phyloP scores from a whole-genome alignment of 2,888 invertebrate genomes.

The Dynastes grantii region DNA sequence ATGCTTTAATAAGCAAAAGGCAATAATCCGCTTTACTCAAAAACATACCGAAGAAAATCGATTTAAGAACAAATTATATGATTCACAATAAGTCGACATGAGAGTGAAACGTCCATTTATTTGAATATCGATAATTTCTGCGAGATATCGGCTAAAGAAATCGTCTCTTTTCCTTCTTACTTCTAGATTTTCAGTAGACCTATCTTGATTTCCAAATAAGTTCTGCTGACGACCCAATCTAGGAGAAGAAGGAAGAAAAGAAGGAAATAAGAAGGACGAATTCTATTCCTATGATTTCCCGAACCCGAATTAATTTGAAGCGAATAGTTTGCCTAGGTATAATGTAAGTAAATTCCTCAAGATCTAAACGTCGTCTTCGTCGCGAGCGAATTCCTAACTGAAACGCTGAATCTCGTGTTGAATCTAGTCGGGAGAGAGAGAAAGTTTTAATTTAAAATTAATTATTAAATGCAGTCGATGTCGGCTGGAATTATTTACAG shows the following conservation, averaged over 20 bases:
- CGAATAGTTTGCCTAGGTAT: slow-evolving; percentile 28
- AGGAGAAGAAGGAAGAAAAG: background rate
- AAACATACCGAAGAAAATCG: background rate
- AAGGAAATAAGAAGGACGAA: background rate
- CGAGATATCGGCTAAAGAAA: background rate
- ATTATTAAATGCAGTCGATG: slow-evolving; percentile 21
- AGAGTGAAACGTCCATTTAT: background rate
- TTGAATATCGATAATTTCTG: slow-evolving; percentile 17
- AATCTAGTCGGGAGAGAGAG: slow-evolving; percentile 2
- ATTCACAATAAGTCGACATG: background rate
- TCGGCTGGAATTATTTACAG: slow-evolving; percentile 22
- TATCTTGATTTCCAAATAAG: slow-evolving; percentile 13
- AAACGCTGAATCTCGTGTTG: background rate
- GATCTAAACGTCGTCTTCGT: slow-evolving; percentile 16
- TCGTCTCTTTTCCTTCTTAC: background rate
- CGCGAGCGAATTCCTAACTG: background rate
- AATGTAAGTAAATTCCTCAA: slow-evolving; percentile 15
- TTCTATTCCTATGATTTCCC: slow-evolving; percentile 21
- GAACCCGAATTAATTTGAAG: slow-evolving; percentile 26
- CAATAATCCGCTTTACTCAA: background rate
- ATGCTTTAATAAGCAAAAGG: background rate
- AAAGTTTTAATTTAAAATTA: slow-evolving; percentile 31
- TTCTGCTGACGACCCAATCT: background rate
- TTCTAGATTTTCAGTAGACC: slow-evolving; percentile 9
- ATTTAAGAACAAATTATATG: background rate